Evolutionary conservation across 2,797 vertebrate genomes (phyloP), one percentile per base, ranked within the genome.

Genomic region (Chiloscyllium punctatum): DNA sequence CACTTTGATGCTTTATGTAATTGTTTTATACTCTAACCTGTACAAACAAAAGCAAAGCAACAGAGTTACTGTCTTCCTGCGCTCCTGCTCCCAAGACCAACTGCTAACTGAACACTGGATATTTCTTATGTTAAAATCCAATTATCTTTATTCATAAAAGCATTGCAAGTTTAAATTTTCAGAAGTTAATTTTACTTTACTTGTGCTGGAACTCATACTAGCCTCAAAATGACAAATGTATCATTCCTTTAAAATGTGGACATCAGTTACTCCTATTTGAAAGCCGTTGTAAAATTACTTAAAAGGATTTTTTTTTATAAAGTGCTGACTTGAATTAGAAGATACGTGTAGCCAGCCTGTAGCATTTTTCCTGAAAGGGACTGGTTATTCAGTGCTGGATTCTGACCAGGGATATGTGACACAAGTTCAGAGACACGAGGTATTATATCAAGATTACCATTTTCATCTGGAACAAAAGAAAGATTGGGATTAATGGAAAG

Each of bases 191-290:
- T 68, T 68, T 8, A 37, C 66, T 37, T 18, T n/a, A 8, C 9
- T 62, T 9, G 1, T 33, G 66, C 57, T 37, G 33, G 23, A 23
- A 6, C 21, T 68, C 68, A 68, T 37, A 68, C n/a, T 68, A 7
- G 30, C n/a, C 8, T 92, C 62, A 37, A n/a, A 92, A 68, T 68
- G 4, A 92, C 90, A 92, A 92, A 6, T 37, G 33, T 68, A 7
- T 92, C 62, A 37, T 68, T 23, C 62, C 90, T 92, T n/a, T n/a
- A 92, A 92, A 92, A 25, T 68, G 53, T 91, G 33, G 62, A 92
- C 7, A 68, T 25, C 23, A 68, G 33, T 92, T 92, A 62, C 4
- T 68, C 62, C 9, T 42, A 92, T 33, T 57, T 91, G 57, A 91
- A 91, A 21, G 53, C 57, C 62, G 66, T 68, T 92, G 62, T 62